Base-by-base conservation (phyloP, 2,113 vertebrate species). In the Sarotherodon lohbergeri region DNA sequence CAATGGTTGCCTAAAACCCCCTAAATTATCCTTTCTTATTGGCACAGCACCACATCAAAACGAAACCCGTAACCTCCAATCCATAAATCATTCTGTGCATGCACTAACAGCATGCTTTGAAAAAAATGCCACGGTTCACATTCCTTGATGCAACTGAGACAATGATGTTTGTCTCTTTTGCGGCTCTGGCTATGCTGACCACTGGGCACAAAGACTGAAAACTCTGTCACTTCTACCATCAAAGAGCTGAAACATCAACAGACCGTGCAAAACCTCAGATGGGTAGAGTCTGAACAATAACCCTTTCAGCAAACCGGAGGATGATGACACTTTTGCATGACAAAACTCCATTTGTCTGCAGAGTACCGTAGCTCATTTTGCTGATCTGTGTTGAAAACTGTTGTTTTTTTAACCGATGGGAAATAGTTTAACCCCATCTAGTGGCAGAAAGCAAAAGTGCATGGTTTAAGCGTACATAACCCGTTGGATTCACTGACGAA, bases 351-450 rank as follows among this genome's bases (percentile, higher is more conserved):
- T 94, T 88, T 93, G 84, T 91, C 87, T 81, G 52, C 59, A 24
- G n/a, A 63, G 17, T 10, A 43, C 43, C 6, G 2, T 41, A 39
- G 32, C 88, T 86, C n/a, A 55, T 80, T 83, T 84, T 81, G 80
- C 68, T 87, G 82, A 50, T 85, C 43, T 93, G 66, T 19, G 34
- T 24, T 52, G 56, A 76, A 46, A 56, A 82, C 24, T 76, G 43
- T 29, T 29, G 24, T 3, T 73, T n/a, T 27, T 29, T 39, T 13
- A 39, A 52, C 82, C 84, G 17, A 54, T 82, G 41, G 56, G 82
- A 95, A 90, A 93, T 88, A 54, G 80, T 66, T 48, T 84, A 91
- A 17, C 84, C 14, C 95, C 93, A 93, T 94, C 95, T 95, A 86
- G 93, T 92, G 95, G 94, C 56, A 5, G 13, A 88, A 87, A 34